phyloP scores from a whole-genome alignment of 2,797 vertebrate genomes.

The Perodicticus potto region DNA sequence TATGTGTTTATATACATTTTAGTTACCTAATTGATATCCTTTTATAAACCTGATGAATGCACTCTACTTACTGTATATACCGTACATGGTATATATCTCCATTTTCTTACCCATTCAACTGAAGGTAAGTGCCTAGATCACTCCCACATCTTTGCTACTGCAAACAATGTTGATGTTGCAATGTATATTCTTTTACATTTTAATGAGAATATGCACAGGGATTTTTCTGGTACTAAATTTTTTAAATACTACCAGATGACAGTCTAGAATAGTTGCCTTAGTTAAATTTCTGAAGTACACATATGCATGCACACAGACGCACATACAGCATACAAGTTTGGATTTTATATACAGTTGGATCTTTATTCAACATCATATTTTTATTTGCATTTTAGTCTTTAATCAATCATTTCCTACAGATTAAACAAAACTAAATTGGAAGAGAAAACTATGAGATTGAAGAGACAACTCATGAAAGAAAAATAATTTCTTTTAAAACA shows the following conservation, averaged over 20 bases:
- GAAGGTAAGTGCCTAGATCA: background rate
- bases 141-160: background rate
- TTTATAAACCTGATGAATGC: background rate
- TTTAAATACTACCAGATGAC: background rate
- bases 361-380: background rate
- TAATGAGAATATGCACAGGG: background rate
- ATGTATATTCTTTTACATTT: background rate
- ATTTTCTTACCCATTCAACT: background rate
- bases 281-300: background rate
- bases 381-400: background rate
- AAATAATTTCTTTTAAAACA: background rate
- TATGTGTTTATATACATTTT: background rate
- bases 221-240: background rate
- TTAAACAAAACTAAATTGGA: background rate
- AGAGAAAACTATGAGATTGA: background rate
- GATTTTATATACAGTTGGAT: background rate
- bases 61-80: background rate
- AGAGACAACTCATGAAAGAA: background rate
- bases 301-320: background rate
- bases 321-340: background rate
- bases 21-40: background rate
- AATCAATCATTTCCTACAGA: background rate
- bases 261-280: background rate
- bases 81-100: background rate
- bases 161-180: background rate